Conservation (phyloP, 2,113 vertebrate species). For the Nannospalax galili region DNA sequence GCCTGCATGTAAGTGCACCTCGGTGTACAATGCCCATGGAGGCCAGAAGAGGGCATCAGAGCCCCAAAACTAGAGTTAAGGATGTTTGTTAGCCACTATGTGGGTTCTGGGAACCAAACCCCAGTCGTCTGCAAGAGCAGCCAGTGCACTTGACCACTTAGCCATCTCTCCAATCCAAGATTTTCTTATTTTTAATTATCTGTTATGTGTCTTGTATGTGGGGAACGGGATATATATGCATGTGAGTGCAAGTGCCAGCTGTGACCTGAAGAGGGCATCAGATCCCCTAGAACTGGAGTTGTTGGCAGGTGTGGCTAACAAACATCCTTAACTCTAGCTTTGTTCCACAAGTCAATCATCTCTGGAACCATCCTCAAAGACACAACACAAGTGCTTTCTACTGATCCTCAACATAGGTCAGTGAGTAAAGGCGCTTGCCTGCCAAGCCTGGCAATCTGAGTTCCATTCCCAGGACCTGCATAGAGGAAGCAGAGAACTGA, state of each 20-base stretch:
- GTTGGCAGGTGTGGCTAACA: no score
- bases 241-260: no score
- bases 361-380: background rate
- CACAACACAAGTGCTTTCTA: background rate
- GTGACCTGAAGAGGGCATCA: no score
- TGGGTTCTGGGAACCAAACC: background rate
- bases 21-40: background rate
- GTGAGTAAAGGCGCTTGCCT: background rate
- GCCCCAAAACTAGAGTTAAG: background rate
- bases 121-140: background rate
- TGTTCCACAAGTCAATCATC: background rate
- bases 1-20: no score
- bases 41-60: background rate
- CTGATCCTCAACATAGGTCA: background rate
- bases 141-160: background rate
- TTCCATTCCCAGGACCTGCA: background rate
- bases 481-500: background rate
- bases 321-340: no score
- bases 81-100: background rate
- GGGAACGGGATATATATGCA: no score
- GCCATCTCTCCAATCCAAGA: background rate
- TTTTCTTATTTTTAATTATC: no score
- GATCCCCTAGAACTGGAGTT: no score
- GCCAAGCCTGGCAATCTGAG: background rate
- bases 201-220: no score